Percentiles rank a stretch among this genome's conserved stretches.
Evolutionary conservation across 2,797 vertebrate species (phyloP).

Genomic region (Gymnoscopelus microlampas): DNA sequence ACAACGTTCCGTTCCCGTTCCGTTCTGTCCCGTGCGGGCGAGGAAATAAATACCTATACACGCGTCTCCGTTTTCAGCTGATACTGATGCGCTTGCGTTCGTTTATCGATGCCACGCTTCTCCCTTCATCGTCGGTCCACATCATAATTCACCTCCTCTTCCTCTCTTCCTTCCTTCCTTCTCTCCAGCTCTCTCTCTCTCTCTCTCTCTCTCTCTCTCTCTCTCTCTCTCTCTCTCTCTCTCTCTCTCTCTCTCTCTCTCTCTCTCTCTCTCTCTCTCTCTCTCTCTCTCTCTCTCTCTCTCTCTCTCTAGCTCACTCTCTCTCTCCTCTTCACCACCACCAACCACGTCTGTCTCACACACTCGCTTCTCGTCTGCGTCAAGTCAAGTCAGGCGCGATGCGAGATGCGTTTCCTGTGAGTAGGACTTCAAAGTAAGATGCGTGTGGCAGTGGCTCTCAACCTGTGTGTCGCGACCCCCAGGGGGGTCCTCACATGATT

Average conservation of each 20-base stretch:
- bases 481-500: too few species aligned
- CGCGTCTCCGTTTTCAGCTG: constrained; percentile 34
- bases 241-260: constrained; percentile 5
- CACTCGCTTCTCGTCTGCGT: too few species aligned
- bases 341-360: constrained; percentile 9
- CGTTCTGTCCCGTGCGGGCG: background rate
- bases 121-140: constrained; percentile 48
- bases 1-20: too few species aligned
- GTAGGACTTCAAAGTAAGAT: too few species aligned
- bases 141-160: constrained; percentile 75
- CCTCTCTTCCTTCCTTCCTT: constrained; percentile 43
- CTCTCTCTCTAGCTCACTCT: background rate
- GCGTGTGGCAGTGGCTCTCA: too few species aligned
- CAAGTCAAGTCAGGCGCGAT: too few species aligned
- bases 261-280: constrained; percentile 28
- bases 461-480: too few species aligned
- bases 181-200: constrained; percentile 46
- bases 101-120: constrained; percentile 54
- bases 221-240: too few species aligned
- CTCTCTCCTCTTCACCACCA: constrained; percentile 15
- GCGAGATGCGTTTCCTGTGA: too few species aligned
- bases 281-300: constrained; percentile 28
- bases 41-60: too few species aligned
- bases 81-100: constrained; percentile 51
- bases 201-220: background rate